Conservation (phyloP, 2,888 invertebrate genomes). For the Caenorhabditis sp. region DNA sequence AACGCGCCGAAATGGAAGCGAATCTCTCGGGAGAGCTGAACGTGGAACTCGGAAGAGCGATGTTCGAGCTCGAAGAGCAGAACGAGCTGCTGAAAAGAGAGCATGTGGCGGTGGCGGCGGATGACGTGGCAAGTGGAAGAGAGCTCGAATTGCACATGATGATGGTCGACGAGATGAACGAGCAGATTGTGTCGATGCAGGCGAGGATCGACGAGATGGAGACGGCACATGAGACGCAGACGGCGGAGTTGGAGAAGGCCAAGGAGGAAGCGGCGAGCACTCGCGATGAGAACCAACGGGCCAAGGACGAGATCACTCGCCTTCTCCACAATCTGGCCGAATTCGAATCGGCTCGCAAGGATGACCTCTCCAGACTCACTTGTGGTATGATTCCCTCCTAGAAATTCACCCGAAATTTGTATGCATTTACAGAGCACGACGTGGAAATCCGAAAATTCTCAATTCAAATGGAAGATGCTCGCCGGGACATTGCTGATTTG, state of each 20-base stretch:
- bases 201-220: constrained; percentile 16
- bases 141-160: constrained; percentile 60
- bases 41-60: constrained; percentile 63
- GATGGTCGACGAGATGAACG: constrained; percentile 58
- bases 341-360: constrained; percentile 35
- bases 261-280: constrained; percentile 3
- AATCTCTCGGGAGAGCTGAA: constrained; percentile 64
- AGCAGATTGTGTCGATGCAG: constrained; percentile 39
- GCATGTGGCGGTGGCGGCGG: constrained; percentile 7
- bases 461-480: constrained; percentile 17
- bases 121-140: constrained; percentile 28
- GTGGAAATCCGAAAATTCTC: constrained; percentile 28
- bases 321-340: constrained; percentile 34
- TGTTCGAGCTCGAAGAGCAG: constrained; percentile 62
- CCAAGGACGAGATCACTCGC: constrained; percentile 10
- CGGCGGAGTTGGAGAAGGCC: constrained; percentile 4
- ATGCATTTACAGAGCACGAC: constrained; percentile 3
- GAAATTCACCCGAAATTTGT: background rate
- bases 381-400: background rate
- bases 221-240: background rate
- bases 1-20: constrained; percentile 60
- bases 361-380: constrained; percentile 6
- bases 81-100: constrained; percentile 40
- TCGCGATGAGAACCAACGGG: constrained; percentile 1
- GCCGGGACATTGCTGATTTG: constrained; percentile 33